Base-by-base conservation (phyloP, 2,797 vertebrate genomes). In the Xenopus petersii region DNA sequence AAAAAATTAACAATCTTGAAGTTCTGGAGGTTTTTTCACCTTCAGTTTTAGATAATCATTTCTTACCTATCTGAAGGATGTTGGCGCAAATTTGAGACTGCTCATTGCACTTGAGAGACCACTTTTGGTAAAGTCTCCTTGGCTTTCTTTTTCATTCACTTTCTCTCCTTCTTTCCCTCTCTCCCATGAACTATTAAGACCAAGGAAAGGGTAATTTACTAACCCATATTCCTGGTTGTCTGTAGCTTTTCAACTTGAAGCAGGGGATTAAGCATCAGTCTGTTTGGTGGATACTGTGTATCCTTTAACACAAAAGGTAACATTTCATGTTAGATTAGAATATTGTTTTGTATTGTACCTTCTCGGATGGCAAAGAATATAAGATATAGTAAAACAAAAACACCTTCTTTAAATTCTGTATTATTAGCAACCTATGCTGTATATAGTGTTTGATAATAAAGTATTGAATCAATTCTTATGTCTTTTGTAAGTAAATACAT, bases 381-480 rank as follows among this genome's bases (percentile, higher is more conserved):
- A 92, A 88, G 84, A 86, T 89, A 90, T 89, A 82, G 65, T 84
- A 82, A 92, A 87, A 85, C 66, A 74, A 83, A 89, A 91, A 83
- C 87, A 87, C 90, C 92, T 95, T 97, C 94, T 94, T 96, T 94
- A 95, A 96, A 94, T 92, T 93, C 93, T 97, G 95, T 96, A 95
- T 96, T 96, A 95, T 95, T 95, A 95, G 94, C 87, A 89, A 89
- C 90, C 92, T 94, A 93, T 95, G 96, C 95, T 99, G 97, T 99
- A 99, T 94, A 99, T 99, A 98, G 93, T 99, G 94, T 99, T 99
- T 98, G 96, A 98, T 99, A 99, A 97, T 96, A 98, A 98, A 96
- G 92, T 97, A 96, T 98, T 98, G 92, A 98, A 97, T 99, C 96
- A 94, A 95, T 98, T 98, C 93, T 93, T 96, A 95, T 93, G 94